Percentiles rank a stretch among this genome's conserved stretches.
These are phyloP conservation scores for Leptinotarsa texana DNA, from an alignment of 1,140 invertebrate species.

Conservation along the genomic window DNA sequence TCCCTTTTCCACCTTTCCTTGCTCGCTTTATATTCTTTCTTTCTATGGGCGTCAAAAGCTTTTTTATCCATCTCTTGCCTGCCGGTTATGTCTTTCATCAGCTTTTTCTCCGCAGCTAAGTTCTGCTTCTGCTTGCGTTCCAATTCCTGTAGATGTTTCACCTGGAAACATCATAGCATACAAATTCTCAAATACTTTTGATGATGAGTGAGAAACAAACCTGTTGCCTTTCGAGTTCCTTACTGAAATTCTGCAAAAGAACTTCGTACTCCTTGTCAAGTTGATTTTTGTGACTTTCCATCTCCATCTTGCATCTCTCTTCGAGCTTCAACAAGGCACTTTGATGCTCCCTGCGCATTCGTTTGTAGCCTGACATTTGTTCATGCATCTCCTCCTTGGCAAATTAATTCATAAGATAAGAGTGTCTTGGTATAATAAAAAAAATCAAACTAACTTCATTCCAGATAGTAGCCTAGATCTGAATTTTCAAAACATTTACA, in stretches of 20 bases:
- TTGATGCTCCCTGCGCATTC: conserved; percentile 96
- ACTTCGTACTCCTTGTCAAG: conserved; percentile 97
- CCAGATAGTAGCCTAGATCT: no score
- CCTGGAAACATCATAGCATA: conserved; percentile 53
- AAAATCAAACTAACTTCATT: no score
- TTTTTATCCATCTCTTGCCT: conserved; percentile 88
- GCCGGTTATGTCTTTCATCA: conserved; percentile 88
- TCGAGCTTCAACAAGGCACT: conserved; percentile 90
- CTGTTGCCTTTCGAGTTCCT: conserved; percentile 90
- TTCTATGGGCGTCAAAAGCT: conserved; percentile 87
- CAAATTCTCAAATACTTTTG: background rate
- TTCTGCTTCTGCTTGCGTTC: conserved; percentile 90
- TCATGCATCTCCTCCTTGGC: conserved; percentile 92
- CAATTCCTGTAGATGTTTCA: conserved; percentile 87
- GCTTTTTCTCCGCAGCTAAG: conserved; percentile 85
- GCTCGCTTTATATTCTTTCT: conserved; percentile 97
- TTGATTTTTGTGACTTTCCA: conserved; percentile 93
- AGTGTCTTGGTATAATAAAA: background rate
- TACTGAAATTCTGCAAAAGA: conserved; percentile 85
- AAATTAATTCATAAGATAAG: conserved; percentile 11
- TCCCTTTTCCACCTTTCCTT: conserved; percentile 97
- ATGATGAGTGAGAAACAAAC: conserved; percentile 32
- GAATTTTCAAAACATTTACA: no score
- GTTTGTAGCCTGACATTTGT: conserved; percentile 98
- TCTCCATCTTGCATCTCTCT: conserved; percentile 93